Percentiles rank a stretch among this genome's conserved stretches.
phyloP scores from a whole-genome alignment of 2,888 invertebrate genomes.

The Rhingia campestris region DNA sequence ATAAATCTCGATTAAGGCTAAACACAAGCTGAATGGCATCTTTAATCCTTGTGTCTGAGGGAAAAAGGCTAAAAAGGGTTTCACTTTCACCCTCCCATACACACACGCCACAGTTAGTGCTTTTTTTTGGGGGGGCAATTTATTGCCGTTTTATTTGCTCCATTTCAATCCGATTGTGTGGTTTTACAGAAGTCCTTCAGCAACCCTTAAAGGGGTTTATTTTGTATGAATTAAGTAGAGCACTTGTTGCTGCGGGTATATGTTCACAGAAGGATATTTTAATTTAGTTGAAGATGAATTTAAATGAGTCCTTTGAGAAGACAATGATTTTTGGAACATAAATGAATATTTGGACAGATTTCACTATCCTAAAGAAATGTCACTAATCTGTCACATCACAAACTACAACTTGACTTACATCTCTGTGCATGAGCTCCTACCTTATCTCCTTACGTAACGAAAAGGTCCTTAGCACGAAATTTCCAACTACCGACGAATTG shows the following conservation, averaged over 20 bases:
- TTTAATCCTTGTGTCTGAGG: slow-evolving; percentile 13
- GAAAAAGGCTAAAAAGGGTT: slow-evolving; percentile 9
- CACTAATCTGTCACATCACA: too few relatives aligned
- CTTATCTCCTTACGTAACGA: too few relatives aligned
- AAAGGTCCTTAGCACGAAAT: too few relatives aligned
- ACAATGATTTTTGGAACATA: background rate
- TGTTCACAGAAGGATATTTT: slow-evolving; percentile 32
- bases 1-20: slow-evolving; percentile 47
- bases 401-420: too few relatives aligned
- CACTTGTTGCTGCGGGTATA: slow-evolving; percentile 55
- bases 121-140: slow-evolving; percentile 48
- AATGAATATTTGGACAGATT: too few relatives aligned
- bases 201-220: slow-evolving; percentile 55
- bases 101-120: slow-evolving; percentile 31
- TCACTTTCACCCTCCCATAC: background rate
- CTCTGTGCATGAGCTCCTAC: too few relatives aligned
- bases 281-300: slow-evolving; percentile 61
- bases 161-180: slow-evolving; percentile 70
- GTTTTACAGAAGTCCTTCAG: slow-evolving; percentile 50
- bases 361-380: too few relatives aligned
- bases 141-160: slow-evolving; percentile 69
- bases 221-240: slow-evolving; percentile 26
- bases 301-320: slow-evolving; percentile 39
- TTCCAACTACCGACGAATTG: too few relatives aligned
- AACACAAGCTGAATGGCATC: background rate